Percentiles rank a stretch among this genome's conserved stretches.
Evolutionary conservation across 1,140 invertebrate genomes (phyloP).

Genomic region (Adelges cooleyi): DNA sequence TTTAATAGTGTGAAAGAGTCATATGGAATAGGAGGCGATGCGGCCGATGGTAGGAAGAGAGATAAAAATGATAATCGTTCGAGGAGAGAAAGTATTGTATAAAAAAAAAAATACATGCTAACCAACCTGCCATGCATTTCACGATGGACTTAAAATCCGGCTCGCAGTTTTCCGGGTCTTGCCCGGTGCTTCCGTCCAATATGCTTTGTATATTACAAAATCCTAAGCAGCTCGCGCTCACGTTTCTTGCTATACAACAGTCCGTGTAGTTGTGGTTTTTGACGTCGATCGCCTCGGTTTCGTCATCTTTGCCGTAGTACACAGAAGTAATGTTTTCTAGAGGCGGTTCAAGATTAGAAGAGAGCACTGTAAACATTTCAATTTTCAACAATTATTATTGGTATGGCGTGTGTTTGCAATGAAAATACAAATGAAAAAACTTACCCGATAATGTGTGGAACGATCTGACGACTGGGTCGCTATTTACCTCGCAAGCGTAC

Average conservation of each 20-base stretch:
- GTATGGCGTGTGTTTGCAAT: background rate
- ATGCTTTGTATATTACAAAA: constrained; percentile 75
- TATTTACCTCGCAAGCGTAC: constrained; percentile 72
- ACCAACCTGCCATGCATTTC: constrained; percentile 46
- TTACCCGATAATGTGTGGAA: constrained; percentile 62
- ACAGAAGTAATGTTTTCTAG: constrained; percentile 21
- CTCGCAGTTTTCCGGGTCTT: constrained; percentile 66
- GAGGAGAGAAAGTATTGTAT: background rate
- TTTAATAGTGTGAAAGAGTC: too few relatives aligned
- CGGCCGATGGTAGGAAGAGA: too few relatives aligned
- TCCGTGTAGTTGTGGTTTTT: constrained; percentile 59
- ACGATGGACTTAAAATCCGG: constrained; percentile 63
- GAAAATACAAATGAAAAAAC: constrained; percentile 30
- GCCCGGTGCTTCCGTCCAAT: constrained; percentile 60
- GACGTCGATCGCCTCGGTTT: constrained; percentile 37
- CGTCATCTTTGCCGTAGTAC: constrained; percentile 22
- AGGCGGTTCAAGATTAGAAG: constrained; percentile 38
- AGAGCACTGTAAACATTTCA: constrained; percentile 43
- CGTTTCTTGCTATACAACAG: constrained; percentile 57
- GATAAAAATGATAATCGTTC: too few relatives aligned
- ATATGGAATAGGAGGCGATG: too few relatives aligned
- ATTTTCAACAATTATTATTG: background rate
- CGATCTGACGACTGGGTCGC: constrained; percentile 58
- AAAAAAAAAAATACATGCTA: background rate
- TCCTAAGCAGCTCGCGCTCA: constrained; percentile 54